A percentile compares a stretch with the other conserved stretches of the same genome.
phyloP scores from a whole-genome alignment of 2,113 vertebrate species.

The Colius striatus region DNA sequence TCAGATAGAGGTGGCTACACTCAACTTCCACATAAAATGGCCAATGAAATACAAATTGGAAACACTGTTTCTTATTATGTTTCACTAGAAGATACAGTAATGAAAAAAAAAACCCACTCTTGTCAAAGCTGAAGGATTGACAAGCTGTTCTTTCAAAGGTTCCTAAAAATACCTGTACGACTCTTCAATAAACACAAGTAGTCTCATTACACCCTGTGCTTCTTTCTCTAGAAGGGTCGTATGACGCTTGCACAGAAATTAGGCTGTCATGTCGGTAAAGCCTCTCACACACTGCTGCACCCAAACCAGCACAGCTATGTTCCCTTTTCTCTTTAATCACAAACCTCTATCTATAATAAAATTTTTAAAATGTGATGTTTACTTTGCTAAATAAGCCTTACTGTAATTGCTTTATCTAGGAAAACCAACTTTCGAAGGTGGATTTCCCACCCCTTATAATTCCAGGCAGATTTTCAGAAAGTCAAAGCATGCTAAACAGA shows the following conservation, averaged over 20 bases:
- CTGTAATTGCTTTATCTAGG: not conserved
- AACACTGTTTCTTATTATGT: not conserved
- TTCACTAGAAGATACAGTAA: not conserved
- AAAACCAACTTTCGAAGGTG: not conserved
- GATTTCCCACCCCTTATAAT: not conserved
- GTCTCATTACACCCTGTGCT: not conserved
- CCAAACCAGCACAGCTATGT: not conserved
- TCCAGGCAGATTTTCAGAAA: not conserved
- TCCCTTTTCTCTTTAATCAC: not conserved
- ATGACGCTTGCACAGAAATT: not conserved
- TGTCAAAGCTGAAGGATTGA: not conserved
- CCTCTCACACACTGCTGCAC: not conserved
- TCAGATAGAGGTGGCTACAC: not conserved
- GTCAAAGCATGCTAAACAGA: not conserved
- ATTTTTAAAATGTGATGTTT: not conserved
- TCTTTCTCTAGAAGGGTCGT: not conserved
- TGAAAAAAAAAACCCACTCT: not conserved
- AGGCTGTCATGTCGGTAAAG: not conserved
- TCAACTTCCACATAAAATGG: not conserved
- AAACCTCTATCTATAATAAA: not conserved
- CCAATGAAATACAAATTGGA: not conserved
- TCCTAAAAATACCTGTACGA: not conserved
- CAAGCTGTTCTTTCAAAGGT: not conserved
- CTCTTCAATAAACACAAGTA: not conserved
- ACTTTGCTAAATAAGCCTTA: rapidly evolving